Conservation (phyloP, 2,113 vertebrate species). For the Tenebrosternarchus preto region DNA sequence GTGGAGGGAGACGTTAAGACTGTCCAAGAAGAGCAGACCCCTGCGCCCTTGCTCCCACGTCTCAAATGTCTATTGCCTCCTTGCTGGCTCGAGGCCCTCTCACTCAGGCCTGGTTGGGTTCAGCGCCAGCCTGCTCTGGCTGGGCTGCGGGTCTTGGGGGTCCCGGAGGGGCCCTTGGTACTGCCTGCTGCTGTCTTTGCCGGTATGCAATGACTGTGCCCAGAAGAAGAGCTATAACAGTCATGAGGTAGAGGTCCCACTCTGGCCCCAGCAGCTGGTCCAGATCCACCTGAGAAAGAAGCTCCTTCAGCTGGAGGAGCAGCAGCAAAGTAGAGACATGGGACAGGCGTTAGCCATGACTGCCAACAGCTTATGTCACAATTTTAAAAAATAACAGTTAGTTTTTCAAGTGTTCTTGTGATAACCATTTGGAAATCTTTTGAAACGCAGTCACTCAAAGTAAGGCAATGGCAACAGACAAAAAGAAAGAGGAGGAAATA, state of each 20-base stretch:
- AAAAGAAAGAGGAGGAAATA: not conserved
- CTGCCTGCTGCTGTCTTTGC: conserved; percentile 91
- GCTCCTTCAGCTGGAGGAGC: conserved; percentile 80
- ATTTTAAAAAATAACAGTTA: too few species aligned
- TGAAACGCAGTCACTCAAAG: not conserved
- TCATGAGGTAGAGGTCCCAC: conserved; percentile 99
- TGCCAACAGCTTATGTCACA: too few species aligned
- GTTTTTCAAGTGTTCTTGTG: too few species aligned
- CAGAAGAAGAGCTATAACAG: conserved; percentile 90
- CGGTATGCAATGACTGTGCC: conserved; percentile 96
- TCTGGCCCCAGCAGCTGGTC: conserved; percentile 95
- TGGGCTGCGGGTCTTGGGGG: conserved; percentile 60
- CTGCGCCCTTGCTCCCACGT: not conserved
- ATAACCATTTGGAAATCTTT: not conserved
- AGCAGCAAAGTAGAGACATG: not conserved
- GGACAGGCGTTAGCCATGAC: not conserved
- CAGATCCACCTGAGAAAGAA: conserved; percentile 87
- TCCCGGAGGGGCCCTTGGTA: conserved; percentile 66
- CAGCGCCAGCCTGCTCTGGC: conserved; percentile 57
- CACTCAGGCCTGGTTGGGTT: conserved; percentile 58
- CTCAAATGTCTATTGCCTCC: conserved; percentile 46
- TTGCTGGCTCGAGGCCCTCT: conserved; percentile 40
- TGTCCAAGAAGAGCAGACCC: conserved; percentile 9
- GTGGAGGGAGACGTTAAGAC: not conserved
- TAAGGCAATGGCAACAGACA: not conserved